Conservation (phyloP, 1,140 invertebrate genomes). For the Anastatus disparis region DNA sequence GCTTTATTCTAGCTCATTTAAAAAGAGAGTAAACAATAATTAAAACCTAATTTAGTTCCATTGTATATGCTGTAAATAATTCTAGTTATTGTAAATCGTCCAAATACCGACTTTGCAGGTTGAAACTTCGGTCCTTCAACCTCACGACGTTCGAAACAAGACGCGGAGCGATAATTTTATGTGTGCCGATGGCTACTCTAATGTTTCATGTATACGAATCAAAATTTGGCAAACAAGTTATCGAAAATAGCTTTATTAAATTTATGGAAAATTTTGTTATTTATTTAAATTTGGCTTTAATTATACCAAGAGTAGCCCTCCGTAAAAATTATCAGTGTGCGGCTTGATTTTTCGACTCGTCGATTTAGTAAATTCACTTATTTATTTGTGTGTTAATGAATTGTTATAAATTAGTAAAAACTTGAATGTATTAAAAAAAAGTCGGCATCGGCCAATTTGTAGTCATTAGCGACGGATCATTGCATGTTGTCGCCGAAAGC, state of each 20-base stretch:
- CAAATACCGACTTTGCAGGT: not conserved
- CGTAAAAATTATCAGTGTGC: not conserved
- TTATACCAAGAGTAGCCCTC: not conserved
- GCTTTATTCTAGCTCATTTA: not conserved
- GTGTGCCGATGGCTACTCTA: not conserved
- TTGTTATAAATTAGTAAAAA: slow-evolving; percentile 29
- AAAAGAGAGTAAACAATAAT: not conserved
- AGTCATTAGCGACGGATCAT: slow-evolving; percentile 26
- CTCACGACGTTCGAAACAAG: not conserved
- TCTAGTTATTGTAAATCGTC: slow-evolving; percentile 2
- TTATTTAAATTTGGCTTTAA: slow-evolving; percentile 7
- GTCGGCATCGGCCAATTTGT: slow-evolving; percentile 4
- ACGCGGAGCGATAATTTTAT: not conserved
- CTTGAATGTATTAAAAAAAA: slow-evolving; percentile 13
- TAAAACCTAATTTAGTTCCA: not conserved
- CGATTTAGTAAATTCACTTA: slow-evolving; percentile 21
- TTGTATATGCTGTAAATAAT: slow-evolving; percentile 19
- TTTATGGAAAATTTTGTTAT: not conserved
- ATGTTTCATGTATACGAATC: not conserved
- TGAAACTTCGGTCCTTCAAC: not conserved
- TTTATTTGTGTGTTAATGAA: slow-evolving; percentile 27
- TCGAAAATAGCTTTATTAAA: not conserved
- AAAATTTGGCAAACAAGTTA: not conserved
- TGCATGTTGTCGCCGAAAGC: not conserved
- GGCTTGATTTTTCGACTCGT: not conserved